Base-by-base conservation (phyloP, 2,888 invertebrate species). In the Zaprionus lineosus region DNA sequence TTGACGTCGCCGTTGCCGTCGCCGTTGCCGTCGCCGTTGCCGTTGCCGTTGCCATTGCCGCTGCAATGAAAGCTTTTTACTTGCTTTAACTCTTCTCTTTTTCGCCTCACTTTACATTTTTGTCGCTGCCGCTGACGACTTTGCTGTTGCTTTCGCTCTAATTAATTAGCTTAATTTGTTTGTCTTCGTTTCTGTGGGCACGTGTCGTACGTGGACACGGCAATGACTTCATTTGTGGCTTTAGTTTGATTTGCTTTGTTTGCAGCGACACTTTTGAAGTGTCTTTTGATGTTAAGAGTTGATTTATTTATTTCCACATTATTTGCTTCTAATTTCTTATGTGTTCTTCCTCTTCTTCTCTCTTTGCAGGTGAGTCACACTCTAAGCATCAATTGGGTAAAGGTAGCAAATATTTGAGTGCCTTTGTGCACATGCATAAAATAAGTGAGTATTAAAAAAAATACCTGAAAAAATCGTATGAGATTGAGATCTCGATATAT, bases 111-210 rank as follows among this genome's bases (percentile, higher is more conserved):
- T n/a, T n/a, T n/a, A n/a, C n/a, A n/a, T n/a, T n/a, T n/a, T 24
- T 5, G 9, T 18, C 15, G 15, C 39, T 67, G 53, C n/a, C 21
- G 37, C 43, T 39, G 37, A 18, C 28, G 29, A 36, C 18, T 48
- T 48, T 16, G 18, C 48, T 50, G 26, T 51, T 29, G 36, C 67
- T 37, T 60, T 31, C 46, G 61, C 67, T 59, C 60, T 65, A 71
- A 81, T 78, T 75, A 78, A 81, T 81, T 81, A 75, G 57, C 65
- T 81, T 61, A 77, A 65, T 79, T 67, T 56, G 61, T 63, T 72
- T 67, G 59, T 40, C 50, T 59, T 53, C 55, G 18, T 40, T 53
- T 39, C 8, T 8, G 21, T 16, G 46, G 47, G 60, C 72, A 76
- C 74, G 72, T 79, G 78, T 31, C 62, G 6, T 8, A 18, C 21